Evolutionary conservation across 2,797 vertebrate species (phyloP), one percentile per base, ranked within the genome.

Genomic region (Benthosema pterotum): DNA sequence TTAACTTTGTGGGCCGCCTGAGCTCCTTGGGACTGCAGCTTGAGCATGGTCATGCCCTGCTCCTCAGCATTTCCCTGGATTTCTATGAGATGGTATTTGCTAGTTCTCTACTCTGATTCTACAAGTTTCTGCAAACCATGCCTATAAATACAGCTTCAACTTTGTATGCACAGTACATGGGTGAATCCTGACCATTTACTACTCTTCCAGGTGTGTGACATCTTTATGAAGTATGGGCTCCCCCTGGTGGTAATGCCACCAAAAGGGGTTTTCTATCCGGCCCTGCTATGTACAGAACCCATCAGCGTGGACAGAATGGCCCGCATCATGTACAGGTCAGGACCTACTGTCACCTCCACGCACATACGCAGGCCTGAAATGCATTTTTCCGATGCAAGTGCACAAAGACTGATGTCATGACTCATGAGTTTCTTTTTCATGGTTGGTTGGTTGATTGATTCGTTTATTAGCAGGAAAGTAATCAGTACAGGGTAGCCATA

Each of bases 291-390:
- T 79, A 84, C 90, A 42, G 94, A 97, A 81, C 81, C 94, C 0
- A 83, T 94, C 65, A 94, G 80, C 42, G 84, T 99, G 67, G 95
- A 99, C 86, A 91, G 93, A 19, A 92, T 98, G 62, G 95, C 96
- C 83, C 90, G 93, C 83, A 93, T 98, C 77, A 97, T 99, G 95
- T 85, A 90, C 92, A 96, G 95, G 98, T 99, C 83, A 60, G 71
- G 67, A 18, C 38, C 42, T 42, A 7, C 42, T 42, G 9, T 50
- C 32, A 48, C 42, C 22, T 59, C 42, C 16, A 2, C 15, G 6
- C 15, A 8, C 28, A 0, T 46, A 53, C 15, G 16, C 47, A 52
- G 43, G 32, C 9, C 28, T 32, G 28, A 32, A 32, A 32, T 8
- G 28, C 28, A 32, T 32, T 32, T 32, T 28, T 28, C 28, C 2